Conservation (phyloP, 2,113 vertebrate species). For the Benitochromis conjunctus region DNA sequence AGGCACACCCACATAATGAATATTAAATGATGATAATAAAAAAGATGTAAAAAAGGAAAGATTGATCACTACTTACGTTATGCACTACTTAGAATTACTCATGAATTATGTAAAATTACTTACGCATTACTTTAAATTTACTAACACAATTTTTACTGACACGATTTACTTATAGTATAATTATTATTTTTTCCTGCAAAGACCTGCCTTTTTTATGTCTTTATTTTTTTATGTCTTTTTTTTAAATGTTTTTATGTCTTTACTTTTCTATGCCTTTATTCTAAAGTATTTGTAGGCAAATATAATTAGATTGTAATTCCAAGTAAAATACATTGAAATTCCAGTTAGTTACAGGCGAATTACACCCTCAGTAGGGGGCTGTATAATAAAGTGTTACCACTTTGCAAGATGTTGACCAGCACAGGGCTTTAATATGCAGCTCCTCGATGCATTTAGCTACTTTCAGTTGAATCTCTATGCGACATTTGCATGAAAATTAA, state of each 20-base stretch:
- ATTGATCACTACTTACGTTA: no score
- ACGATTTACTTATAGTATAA: not conserved
- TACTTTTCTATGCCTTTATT: not conserved
- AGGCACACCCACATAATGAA: not conserved
- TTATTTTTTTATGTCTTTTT: no score
- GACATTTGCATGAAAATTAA: slow-evolving; percentile 40
- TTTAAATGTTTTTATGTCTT: no score
- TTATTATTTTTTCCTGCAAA: not conserved
- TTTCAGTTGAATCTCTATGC: not conserved
- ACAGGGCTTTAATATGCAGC: not conserved
- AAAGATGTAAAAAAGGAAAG: no score
- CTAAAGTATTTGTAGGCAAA: not conserved
- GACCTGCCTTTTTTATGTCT: not conserved
- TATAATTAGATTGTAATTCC: not conserved
- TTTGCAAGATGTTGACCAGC: not conserved
- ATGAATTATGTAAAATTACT: not conserved
- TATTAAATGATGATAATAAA: not conserved
- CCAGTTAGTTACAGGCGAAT: not conserved
- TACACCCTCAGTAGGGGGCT: not conserved
- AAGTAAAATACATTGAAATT: not conserved
- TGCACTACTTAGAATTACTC: not conserved
- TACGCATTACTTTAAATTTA: not conserved
- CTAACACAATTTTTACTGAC: not conserved
- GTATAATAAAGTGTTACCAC: not conserved
- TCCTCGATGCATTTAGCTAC: not conserved